Percentiles rank a stretch among this genome's conserved stretches.
Evolutionary conservation across 2,797 vertebrate species (phyloP).

Genomic region (Myripristis jacobus): DNA sequence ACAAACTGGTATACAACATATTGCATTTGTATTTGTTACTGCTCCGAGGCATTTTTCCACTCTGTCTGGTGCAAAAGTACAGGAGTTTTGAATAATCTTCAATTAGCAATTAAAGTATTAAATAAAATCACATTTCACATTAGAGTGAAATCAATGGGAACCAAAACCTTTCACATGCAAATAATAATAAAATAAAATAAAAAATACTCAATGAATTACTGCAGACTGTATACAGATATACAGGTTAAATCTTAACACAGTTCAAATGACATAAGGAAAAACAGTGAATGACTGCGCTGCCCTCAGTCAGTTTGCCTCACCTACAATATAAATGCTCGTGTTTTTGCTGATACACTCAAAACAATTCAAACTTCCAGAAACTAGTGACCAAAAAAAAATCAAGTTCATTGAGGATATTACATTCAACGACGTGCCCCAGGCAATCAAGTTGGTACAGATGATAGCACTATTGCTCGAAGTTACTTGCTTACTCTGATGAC

Average conservation of each 20-base stretch:
- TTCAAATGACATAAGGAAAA: slow-evolving; percentile 26
- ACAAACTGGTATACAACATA: slow-evolving; percentile 47
- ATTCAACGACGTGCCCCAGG: slow-evolving; percentile 72
- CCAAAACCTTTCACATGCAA: slow-evolving; percentile 51
- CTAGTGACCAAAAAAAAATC: slow-evolving; percentile 32
- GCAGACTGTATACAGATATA: slow-evolving; percentile 43
- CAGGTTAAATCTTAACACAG: slow-evolving; percentile 24
- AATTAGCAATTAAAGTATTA: slow-evolving; percentile 54
- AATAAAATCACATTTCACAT: slow-evolving; percentile 49
- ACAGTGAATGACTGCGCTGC: slow-evolving; percentile 22
- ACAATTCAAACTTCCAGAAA: slow-evolving; percentile 31
- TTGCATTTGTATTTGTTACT: slow-evolving; percentile 57
- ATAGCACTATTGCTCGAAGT: slow-evolving; percentile 77
- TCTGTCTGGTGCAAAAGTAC: slow-evolving; percentile 52
- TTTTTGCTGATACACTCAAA: slow-evolving; percentile 26
- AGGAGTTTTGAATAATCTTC: slow-evolving; percentile 42
- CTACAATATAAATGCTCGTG: slow-evolving; percentile 36
- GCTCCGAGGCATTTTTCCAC: slow-evolving; percentile 51
- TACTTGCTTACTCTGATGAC: slow-evolving; percentile 65
- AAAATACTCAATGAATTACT: slow-evolving; percentile 27
- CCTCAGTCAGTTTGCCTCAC: slow-evolving; percentile 51
- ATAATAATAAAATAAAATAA: slow-evolving; percentile 32
- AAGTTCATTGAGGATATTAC: slow-evolving; percentile 70
- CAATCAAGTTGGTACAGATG: slow-evolving; percentile 59
- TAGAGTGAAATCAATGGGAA: slow-evolving; percentile 34